Conservation (phyloP, 2,888 invertebrate species). For the Drosophila stalkeri region DNA sequence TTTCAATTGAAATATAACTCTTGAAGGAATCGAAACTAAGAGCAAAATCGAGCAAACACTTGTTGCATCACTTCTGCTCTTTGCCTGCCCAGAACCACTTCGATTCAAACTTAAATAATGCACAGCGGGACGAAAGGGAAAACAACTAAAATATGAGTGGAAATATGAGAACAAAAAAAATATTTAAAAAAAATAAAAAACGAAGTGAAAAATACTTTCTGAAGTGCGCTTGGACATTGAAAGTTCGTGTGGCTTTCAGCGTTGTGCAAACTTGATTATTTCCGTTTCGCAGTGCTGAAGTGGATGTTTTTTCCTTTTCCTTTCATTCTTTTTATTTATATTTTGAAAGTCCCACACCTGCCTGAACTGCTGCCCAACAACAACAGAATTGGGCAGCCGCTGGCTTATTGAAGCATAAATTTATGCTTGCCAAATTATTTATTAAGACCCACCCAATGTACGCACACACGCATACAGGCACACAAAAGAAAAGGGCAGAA, state of each 20-base stretch:
- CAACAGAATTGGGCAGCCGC: slow-evolving; percentile 41
- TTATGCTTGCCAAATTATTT: slow-evolving; percentile 74
- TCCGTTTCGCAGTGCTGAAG: slow-evolving; percentile 45
- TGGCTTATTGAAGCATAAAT: slow-evolving; percentile 77
- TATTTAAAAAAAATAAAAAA: neutral
- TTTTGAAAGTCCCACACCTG: slow-evolving; percentile 8
- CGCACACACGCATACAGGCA: neutral
- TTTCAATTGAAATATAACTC: neutral
- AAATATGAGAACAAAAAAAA: slow-evolving; percentile 13
- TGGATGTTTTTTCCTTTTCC: slow-evolving; percentile 20
- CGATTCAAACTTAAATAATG: slow-evolving; percentile 34
- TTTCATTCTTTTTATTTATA: slow-evolving; percentile 4
- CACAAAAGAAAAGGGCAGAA: slow-evolving; percentile 42
- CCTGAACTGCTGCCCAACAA: slow-evolving; percentile 25
- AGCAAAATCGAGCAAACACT: slow-evolving; percentile 19
- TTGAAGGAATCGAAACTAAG: slow-evolving; percentile 13
- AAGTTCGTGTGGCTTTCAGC: slow-evolving; percentile 71
- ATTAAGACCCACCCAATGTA: slow-evolving; percentile 61
- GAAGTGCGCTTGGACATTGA: slow-evolving; percentile 65
- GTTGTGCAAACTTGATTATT: slow-evolving; percentile 74
- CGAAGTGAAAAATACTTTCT: slow-evolving; percentile 64
- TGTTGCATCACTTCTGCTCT: slow-evolving; percentile 21
- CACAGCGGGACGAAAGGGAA: neutral
- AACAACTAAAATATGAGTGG: slow-evolving; percentile 46
- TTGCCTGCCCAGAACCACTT: slow-evolving; percentile 33